Evolutionary conservation across 2,888 invertebrate genomes (phyloP).

Genomic region (Micoletzkya japonica): DNA sequence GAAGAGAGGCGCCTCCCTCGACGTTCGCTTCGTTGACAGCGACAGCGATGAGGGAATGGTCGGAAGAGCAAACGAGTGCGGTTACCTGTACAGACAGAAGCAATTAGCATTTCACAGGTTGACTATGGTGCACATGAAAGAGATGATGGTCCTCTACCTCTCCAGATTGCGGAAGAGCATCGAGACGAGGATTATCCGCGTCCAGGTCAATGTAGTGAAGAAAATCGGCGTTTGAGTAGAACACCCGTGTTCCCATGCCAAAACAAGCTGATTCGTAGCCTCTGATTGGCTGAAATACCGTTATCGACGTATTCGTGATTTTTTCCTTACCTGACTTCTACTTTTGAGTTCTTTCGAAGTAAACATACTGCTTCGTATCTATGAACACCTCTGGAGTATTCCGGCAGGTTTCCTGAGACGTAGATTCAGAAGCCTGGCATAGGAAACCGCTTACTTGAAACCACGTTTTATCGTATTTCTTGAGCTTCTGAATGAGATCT

Average conservation of each 20-base stretch:
- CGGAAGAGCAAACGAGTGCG: constrained; percentile 8
- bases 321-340: constrained; percentile 19
- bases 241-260: constrained; percentile 6
- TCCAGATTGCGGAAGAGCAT: constrained; percentile 7
- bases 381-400: constrained; percentile 39
- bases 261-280: constrained; percentile 13
- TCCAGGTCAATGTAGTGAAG: constrained; percentile 21
- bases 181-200: constrained; percentile 13
- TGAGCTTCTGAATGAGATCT: constrained; percentile 34
- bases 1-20: constrained; percentile 5
- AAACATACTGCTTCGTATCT: constrained; percentile 44
- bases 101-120: not conserved
- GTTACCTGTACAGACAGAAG: constrained; percentile 10
- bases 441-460: constrained; percentile 25
- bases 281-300: constrained; percentile 3
- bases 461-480: constrained; percentile 37
- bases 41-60: constrained; percentile 22
- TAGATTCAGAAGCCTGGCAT: not conserved
- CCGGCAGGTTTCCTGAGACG: constrained; percentile 32
- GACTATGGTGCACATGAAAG: no score
- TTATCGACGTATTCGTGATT: not conserved
- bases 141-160: constrained; percentile 18
- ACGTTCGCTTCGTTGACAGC: not conserved
- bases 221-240: constrained; percentile 22
- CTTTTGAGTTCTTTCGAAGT: constrained; percentile 33